phyloP scores from a whole-genome alignment of 2,113 vertebrate genomes.

The Sphyrna mokarran region DNA sequence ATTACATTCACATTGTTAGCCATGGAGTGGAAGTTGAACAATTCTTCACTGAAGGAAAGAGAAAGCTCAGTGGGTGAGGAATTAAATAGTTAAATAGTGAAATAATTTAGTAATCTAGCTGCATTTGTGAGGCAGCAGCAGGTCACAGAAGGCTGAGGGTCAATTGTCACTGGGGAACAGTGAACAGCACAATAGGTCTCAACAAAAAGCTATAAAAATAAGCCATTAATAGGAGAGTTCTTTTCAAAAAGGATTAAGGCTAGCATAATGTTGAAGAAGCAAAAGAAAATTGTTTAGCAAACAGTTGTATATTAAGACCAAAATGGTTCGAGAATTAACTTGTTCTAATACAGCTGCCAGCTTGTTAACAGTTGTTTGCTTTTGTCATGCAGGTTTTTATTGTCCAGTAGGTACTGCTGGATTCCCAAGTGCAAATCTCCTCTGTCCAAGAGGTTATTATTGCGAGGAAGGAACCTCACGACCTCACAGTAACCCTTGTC shows the following conservation, averaged over 20 bases:
- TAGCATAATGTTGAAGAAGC: neutral
- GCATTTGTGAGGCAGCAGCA: neutral
- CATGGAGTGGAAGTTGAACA: neutral
- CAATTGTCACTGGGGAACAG: neutral
- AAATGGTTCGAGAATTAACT: neutral
- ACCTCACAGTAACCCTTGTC: conserved; percentile 65
- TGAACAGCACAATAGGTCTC: neutral
- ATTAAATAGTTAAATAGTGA: neutral
- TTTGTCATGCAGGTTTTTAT: conserved; percentile 59
- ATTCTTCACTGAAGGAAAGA: neutral
- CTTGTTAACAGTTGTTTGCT: neutral
- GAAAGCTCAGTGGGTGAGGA: neutral
- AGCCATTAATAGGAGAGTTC: neutral
- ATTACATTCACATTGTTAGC: neutral
- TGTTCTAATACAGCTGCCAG: neutral
- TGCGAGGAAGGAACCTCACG: conserved; percentile 64
- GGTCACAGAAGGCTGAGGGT: neutral
- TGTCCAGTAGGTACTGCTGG: conserved; percentile 63
- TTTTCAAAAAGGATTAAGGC: neutral
- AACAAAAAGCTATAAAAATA: neutral
- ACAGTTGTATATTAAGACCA: neutral
- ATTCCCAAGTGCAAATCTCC: conserved; percentile 58
- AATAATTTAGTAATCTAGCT: neutral
- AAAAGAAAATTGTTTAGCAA: neutral
- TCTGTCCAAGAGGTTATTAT: conserved; percentile 67